phyloP scores from a whole-genome alignment of 2,888 invertebrate species.

The Sipha maydis region DNA sequence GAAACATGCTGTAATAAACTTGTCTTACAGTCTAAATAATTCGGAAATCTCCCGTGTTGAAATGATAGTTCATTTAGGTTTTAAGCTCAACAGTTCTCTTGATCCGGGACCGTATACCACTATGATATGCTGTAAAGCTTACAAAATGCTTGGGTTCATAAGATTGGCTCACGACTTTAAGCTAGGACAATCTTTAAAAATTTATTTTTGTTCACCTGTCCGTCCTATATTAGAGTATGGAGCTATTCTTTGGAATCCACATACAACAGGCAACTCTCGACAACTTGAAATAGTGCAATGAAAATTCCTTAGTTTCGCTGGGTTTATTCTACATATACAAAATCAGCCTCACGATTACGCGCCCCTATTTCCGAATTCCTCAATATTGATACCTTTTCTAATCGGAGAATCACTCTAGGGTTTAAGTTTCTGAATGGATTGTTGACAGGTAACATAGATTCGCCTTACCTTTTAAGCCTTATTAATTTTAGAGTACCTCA shows the following conservation, averaged over 20 bases:
- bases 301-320: slow-evolving; percentile 9
- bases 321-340: background rate
- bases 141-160: slow-evolving; percentile 9
- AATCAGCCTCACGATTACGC: background rate
- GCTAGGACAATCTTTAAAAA: background rate
- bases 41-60: background rate
- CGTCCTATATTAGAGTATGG: background rate
- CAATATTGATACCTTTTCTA: no score
- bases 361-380: no score
- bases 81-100: background rate
- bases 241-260: slow-evolving; percentile 2
- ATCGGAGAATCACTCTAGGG: no score
- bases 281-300: background rate
- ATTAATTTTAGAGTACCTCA: no score
- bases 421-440: no score
- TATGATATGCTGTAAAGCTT: background rate
- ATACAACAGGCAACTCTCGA: slow-evolving; percentile 1
- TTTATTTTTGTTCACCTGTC: slow-evolving; percentile 4
- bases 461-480: no score
- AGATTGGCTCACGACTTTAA: background rate
- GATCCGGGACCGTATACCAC: background rate
- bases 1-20: no score
- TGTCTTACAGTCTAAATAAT: background rate
- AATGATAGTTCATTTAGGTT: slow-evolving; percentile 6
- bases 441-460: no score